Conservation (phyloP, 2,888 invertebrate genomes). For the Xestia rhomboidea region DNA sequence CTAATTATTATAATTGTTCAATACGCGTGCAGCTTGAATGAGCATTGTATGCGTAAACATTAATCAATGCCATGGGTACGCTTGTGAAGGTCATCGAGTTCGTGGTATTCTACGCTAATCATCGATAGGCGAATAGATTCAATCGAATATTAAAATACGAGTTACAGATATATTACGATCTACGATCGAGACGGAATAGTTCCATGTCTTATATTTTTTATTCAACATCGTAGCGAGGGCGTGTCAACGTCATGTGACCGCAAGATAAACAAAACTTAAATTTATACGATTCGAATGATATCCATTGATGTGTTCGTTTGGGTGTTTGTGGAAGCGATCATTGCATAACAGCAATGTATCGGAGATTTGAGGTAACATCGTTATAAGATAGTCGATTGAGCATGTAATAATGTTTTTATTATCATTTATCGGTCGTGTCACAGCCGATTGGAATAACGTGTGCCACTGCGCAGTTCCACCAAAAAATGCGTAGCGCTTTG, state of each 20-base stretch:
- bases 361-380: conserved; percentile 58
- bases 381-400: conserved; percentile 67
- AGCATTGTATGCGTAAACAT: conserved; percentile 86
- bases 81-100: conserved; percentile 82
- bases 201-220: conserved; percentile 61
- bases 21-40: conserved; percentile 76
- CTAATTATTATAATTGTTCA: conserved; percentile 74
- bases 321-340: conserved; percentile 31
- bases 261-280: conserved; percentile 62
- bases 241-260: conserved; percentile 73
- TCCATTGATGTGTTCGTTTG: conserved; percentile 67
- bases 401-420: conserved; percentile 80
- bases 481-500: conserved; percentile 76
- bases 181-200: conserved; percentile 58
- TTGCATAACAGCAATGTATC: conserved; percentile 71
- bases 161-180: conserved; percentile 53
- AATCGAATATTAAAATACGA: conserved; percentile 63
- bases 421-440: conserved; percentile 84
- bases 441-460: conserved; percentile 82
- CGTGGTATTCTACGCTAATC: conserved; percentile 76
- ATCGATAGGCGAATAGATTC: conserved; percentile 62
- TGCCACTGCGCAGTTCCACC: conserved; percentile 84
- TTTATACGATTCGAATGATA: conserved; percentile 55
- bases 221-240: conserved; percentile 67
- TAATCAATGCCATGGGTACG: conserved; percentile 88